Evolutionary conservation across 2,113 vertebrate species (phyloP).

Genomic region (Hydropotes inermis): DNA sequence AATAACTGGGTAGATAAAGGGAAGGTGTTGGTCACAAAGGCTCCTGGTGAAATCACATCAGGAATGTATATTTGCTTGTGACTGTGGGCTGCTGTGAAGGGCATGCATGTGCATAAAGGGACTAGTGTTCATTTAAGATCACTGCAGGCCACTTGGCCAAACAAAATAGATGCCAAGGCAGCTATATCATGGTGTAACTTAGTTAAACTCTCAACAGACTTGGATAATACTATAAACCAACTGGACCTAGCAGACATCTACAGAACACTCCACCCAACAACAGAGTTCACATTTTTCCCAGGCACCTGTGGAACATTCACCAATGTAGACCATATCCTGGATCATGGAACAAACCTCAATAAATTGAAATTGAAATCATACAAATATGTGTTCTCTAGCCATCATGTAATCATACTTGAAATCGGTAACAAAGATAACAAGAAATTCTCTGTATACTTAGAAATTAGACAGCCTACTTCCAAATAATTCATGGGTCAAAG

Average conservation of each 20-base stretch:
- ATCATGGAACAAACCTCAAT: not conserved
- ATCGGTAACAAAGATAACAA: not conserved
- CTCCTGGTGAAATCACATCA: not conserved
- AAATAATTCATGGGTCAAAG: not conserved
- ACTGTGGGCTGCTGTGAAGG: not conserved
- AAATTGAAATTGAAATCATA: not conserved
- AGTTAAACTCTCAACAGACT: not conserved
- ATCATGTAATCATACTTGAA: not conserved
- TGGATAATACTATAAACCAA: not conserved
- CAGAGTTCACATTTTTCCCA: not conserved
- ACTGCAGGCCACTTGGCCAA: not conserved
- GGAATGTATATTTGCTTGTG: not conserved
- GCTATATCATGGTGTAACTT: not conserved
- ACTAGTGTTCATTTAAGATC: not conserved
- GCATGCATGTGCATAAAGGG: not conserved
- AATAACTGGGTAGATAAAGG: not conserved
- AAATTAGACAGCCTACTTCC: not conserved
- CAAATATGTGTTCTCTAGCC: not conserved
- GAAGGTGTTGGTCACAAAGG: not conserved
- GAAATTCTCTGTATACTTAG: not conserved
- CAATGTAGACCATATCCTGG: not conserved
- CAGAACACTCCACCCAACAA: not conserved
- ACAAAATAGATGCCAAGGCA: not conserved
- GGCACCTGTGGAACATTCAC: not conserved
- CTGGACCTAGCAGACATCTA: not conserved